Conservation (phyloP, 2,888 invertebrate genomes). For the Teinopalpus imperialis region DNA sequence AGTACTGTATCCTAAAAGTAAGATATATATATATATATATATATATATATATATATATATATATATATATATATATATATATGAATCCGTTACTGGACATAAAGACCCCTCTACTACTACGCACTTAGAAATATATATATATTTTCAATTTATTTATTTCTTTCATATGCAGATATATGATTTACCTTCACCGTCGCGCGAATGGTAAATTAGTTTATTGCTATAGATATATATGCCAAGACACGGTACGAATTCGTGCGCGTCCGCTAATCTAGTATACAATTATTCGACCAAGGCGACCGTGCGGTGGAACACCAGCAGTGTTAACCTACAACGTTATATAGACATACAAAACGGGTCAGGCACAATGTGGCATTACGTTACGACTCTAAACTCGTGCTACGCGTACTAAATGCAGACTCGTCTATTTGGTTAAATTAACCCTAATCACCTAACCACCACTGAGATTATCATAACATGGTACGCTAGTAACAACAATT, state of each 20-base stretch:
- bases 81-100: too few relatives aligned
- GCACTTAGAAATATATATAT: too few relatives aligned
- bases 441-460: conserved; percentile 49
- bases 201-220: too few relatives aligned
- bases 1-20: too few relatives aligned
- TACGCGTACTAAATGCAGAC: conserved; percentile 71
- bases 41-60: too few relatives aligned
- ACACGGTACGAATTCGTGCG: conserved; percentile 31
- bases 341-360: conserved; percentile 51
- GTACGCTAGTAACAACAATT: conserved; percentile 26
- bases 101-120: too few relatives aligned
- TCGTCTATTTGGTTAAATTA: conserved; percentile 67
- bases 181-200: too few relatives aligned
- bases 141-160: too few relatives aligned
- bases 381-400: conserved; percentile 42
- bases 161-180: too few relatives aligned
- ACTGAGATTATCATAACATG: conserved; percentile 49
- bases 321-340: conserved; percentile 39
- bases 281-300: conserved; percentile 44
- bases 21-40: too few relatives aligned
- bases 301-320: conserved; percentile 44
- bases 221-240: too few relatives aligned
- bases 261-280: conserved; percentile 32
- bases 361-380: conserved; percentile 70
- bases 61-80: too few relatives aligned